Conservation (phyloP, 23 tunicate genomes). For the Aplidium turbinatum region DNA sequence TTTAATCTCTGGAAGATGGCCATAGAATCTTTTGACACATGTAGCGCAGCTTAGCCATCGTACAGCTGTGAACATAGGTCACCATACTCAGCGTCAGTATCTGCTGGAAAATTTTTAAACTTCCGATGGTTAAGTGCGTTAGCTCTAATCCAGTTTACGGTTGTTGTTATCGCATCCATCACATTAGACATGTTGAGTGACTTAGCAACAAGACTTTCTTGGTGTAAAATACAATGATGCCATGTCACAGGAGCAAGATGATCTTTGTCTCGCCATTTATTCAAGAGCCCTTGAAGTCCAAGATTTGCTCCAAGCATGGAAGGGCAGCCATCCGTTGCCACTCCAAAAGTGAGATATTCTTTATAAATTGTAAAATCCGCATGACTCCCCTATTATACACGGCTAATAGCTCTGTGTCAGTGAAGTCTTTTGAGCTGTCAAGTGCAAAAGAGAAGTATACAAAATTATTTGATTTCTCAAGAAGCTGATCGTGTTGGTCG, state of each 20-base stretch:
- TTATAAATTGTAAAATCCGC: slow-evolving; percentile 56
- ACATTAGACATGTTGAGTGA: slow-evolving; percentile 49
- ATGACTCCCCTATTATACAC: slow-evolving; percentile 34
- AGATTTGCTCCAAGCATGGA: slow-evolving; percentile 58
- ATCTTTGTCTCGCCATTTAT: slow-evolving; percentile 65
- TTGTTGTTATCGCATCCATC: slow-evolving; percentile 40
- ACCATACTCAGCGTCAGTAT: slow-evolving; percentile 63
- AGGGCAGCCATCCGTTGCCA: slow-evolving; percentile 60
- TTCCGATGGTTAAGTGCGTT: slow-evolving; percentile 48
- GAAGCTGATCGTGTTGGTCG: slow-evolving; percentile 54
- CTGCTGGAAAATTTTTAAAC: slow-evolving; percentile 41
- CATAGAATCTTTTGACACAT: slow-evolving; percentile 53
- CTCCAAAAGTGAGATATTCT: slow-evolving; percentile 63
- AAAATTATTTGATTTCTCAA: slow-evolving; percentile 30
- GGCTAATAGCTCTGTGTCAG: slow-evolving; percentile 50
- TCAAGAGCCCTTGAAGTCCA: slow-evolving; percentile 63
- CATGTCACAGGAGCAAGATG: slow-evolving; percentile 51
- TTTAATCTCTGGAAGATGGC: slow-evolving; percentile 49
- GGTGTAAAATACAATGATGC: slow-evolving; percentile 66
- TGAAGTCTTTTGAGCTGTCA: slow-evolving; percentile 53
- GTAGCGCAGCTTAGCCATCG: slow-evolving; percentile 69
- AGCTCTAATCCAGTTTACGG: slow-evolving; percentile 60
- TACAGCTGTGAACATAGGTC: slow-evolving; percentile 53
- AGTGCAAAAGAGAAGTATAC: slow-evolving; percentile 40
- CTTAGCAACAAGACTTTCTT: slow-evolving; percentile 67